phyloP scores from a whole-genome alignment of 1,140 invertebrate species.

The Oreohelix idahoensis region DNA sequence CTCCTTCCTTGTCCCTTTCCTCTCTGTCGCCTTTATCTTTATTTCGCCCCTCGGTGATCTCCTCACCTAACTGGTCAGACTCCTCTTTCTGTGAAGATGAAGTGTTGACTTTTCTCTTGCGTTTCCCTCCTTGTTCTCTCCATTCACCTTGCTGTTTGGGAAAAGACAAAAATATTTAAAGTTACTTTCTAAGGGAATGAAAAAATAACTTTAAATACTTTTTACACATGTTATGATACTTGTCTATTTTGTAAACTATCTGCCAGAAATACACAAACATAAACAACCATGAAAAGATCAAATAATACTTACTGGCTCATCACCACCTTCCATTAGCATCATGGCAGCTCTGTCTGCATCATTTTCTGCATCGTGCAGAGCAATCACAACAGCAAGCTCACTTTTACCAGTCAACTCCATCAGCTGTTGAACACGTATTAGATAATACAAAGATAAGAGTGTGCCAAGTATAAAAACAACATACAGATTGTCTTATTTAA shows the following conservation, averaged over 20 bases:
- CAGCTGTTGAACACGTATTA: conserved; percentile 54
- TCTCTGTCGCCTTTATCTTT: conserved; percentile 42
- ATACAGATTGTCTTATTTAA: no score
- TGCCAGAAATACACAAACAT: no score
- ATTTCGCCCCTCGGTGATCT: conserved; percentile 53
- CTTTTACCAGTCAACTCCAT: conserved; percentile 71
- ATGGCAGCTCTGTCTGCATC: conserved; percentile 79
- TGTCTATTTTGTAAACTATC: no score
- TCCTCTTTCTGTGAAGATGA: conserved; percentile 1
- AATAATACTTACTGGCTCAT: conserved; percentile 72
- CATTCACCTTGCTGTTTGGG: conserved; percentile 19
- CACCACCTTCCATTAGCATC: conserved; percentile 81
- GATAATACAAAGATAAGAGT: no score
- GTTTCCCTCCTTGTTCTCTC: conserved; percentile 35
- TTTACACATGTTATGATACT: no score
- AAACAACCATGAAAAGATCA: no score
- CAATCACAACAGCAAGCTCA: conserved; percentile 69
- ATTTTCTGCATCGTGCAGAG: conserved; percentile 73
- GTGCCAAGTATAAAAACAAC: no score
- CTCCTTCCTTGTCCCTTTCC: conserved; percentile 38
- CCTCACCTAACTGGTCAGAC: neutral
- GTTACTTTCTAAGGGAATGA: no score
- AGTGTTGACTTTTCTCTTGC: conserved; percentile 14
- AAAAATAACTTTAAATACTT: no score
- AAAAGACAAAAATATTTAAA: neutral